Percentiles rank a stretch among this genome's conserved stretches.
phyloP scores from a whole-genome alignment of 2,113 vertebrate genomes.

The Synchiropus splendidus region DNA sequence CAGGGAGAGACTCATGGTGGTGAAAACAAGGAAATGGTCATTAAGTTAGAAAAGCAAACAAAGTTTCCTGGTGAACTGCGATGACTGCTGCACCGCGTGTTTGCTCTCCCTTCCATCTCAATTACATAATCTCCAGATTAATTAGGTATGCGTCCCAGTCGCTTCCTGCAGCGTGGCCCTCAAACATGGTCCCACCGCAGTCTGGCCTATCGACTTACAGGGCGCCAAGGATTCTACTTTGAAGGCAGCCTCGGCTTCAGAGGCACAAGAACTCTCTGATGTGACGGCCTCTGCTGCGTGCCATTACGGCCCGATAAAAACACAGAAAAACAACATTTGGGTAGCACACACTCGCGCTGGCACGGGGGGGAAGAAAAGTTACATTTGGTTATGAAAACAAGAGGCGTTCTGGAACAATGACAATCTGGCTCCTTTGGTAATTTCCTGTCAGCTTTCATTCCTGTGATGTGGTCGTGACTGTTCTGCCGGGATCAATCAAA shows the following conservation, averaged over 20 bases:
- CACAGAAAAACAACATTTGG: slow-evolving; percentile 41
- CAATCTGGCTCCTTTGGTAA: slow-evolving; percentile 54
- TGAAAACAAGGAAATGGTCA: background rate
- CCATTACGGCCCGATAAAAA: slow-evolving; percentile 38
- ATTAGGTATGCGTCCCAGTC: slow-evolving; percentile 42
- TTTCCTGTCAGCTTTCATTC: slow-evolving; percentile 44
- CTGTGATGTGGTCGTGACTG: slow-evolving; percentile 54
- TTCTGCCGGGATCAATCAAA: slow-evolving; percentile 56
- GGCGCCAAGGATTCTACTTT: slow-evolving; percentile 46
- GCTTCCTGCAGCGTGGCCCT: slow-evolving; percentile 48
- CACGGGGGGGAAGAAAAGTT: slow-evolving; percentile 15
- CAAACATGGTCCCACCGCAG: slow-evolving; percentile 32
- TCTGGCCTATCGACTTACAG: slow-evolving; percentile 55
- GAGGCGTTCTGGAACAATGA: slow-evolving; percentile 46
- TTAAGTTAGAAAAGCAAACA: slow-evolving; percentile 15
- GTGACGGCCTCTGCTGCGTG: slow-evolving; percentile 33
- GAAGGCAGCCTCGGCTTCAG: slow-evolving; percentile 47
- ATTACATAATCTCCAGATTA: slow-evolving; percentile 48
- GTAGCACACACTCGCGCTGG: slow-evolving; percentile 27
- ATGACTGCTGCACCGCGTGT: slow-evolving; percentile 13
- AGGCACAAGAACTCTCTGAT: slow-evolving; percentile 44
- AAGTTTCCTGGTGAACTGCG: slow-evolving; percentile 7
- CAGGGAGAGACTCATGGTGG: slow-evolving; percentile 1
- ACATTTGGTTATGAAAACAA: slow-evolving; percentile 49
- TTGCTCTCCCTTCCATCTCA: slow-evolving; percentile 21